Percentiles rank a stretch among this genome's conserved stretches.
Evolutionary conservation across 1,140 invertebrate species (phyloP).

Genomic region (Drosophila lacertosa): DNA sequence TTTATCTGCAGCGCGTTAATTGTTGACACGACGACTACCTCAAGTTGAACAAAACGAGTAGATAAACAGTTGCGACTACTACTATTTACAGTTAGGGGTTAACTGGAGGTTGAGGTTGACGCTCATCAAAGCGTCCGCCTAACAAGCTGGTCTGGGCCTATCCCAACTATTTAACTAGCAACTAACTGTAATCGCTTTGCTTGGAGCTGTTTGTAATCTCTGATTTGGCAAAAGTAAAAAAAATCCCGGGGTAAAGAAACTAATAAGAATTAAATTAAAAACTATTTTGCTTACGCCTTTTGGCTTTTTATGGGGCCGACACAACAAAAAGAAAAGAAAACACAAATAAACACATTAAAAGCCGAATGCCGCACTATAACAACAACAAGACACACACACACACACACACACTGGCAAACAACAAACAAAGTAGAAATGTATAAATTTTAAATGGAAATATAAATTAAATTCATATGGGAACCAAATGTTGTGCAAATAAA

Average conservation of each 20-base stretch:
- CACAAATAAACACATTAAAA: conserved; percentile 75
- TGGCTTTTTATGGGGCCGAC: conserved; percentile 60
- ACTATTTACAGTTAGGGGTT: conserved; percentile 42
- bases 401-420: conserved; percentile 10
- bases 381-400: conserved; percentile 34
- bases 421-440: conserved; percentile 62
- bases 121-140: conserved; percentile 28
- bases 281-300: conserved; percentile 63
- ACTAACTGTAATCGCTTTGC: conserved; percentile 34
- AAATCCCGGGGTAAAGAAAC: conserved; percentile 35
- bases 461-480: conserved; percentile 80
- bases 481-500: conserved; percentile 81
- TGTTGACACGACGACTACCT: conserved; percentile 37
- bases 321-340: conserved; percentile 18
- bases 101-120: conserved; percentile 9
- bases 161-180: conserved; percentile 32
- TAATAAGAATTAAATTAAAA: conserved; percentile 73
- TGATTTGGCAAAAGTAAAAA: conserved; percentile 19
- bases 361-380: conserved; percentile 57
- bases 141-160: conserved; percentile 27
- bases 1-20: conserved; percentile 42
- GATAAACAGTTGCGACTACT: conserved; percentile 25
- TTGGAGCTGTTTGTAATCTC: conserved; percentile 21
- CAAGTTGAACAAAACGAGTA: conserved; percentile 10
- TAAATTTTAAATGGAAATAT: conserved; percentile 80